Evolutionary conservation across 2,113 vertebrate species (phyloP), one percentile per base, ranked within the genome.

Genomic region (Nothoprocta perdicaria): DNA sequence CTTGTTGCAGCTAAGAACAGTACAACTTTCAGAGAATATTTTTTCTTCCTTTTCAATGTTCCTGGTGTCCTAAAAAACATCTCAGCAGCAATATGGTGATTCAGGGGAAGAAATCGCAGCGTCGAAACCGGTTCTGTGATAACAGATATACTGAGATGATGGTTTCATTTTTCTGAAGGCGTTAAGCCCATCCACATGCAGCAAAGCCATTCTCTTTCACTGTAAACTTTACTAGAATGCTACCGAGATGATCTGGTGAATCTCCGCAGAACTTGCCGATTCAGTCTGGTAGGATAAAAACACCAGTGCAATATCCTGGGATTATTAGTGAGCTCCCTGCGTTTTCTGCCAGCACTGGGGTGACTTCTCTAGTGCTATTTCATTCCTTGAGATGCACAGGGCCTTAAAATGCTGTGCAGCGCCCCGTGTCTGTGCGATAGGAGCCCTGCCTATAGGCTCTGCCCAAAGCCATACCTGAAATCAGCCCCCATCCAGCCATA

Each of bases 121-220:
- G 22, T 63, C 65, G 75, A 40, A 17, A 15, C 10, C 26, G 53
- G 62, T 69, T 82, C 57, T 41, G 21, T 80, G 57, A 4, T 66
- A 74, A 67, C 41, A 61, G 35, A 40, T 79, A 79, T 52, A 72
- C 52, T 33, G 40, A 65, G 75, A n/a, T 73, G 76, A 65, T 57
- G 14, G 19, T 81, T 38, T 79, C 4, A 23, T 81, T 83, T 57
- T 57, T 93, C 86, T 62, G 35, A 35, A 76, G 15, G 62, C 45
- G 84, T 71, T 86, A 90, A 91, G 84, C 24, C 23, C 38, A 61
- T 75, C 48, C 6, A 3, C 35, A 53, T 89, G 72, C 69, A 71
- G 76, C 66, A 83, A 80, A 75, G 14, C 23, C 61, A 41, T 41
- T 93, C 33, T 85, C 23, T 94, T 91, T 92, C 61, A 27, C 31